A percentile compares a stretch with the other conserved stretches of the same genome.
These are phyloP conservation scores for Mesoclemmys tuberculata DNA, from an alignment of 2,113 vertebrate species.

Conservation along the genomic window DNA sequence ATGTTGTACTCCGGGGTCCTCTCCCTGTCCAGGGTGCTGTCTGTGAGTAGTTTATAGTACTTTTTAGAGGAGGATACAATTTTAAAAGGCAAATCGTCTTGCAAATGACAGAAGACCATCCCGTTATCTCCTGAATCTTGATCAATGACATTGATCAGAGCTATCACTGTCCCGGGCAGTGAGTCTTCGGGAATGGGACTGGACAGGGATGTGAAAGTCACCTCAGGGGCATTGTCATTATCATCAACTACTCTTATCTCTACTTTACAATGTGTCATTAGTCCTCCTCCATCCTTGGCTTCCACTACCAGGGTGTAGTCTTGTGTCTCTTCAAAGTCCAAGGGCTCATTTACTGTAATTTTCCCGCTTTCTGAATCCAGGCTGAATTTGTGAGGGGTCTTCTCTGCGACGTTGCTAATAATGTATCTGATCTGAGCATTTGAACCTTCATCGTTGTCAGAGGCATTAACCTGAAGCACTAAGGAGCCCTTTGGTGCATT, in stretches of 20 bases:
- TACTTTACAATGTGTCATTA: constrained; percentile 62
- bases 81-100: constrained; percentile 40
- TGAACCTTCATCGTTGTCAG: constrained; percentile 76
- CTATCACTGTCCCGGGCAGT: constrained; percentile 27
- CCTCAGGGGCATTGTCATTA: constrained; percentile 77
- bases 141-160: constrained; percentile 52
- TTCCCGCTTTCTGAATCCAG: constrained; percentile 78
- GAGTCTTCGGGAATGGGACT: constrained; percentile 46
- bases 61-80: constrained; percentile 47
- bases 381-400: constrained; percentile 73
- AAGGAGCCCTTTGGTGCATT: constrained; percentile 60
- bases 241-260: constrained; percentile 72
- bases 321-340: constrained; percentile 78
- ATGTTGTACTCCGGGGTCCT: neutral
- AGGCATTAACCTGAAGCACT: constrained; percentile 69
- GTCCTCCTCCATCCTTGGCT: constrained; percentile 73
- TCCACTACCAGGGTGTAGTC: constrained; percentile 65
- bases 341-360: constrained; percentile 70
- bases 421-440: constrained; percentile 78
- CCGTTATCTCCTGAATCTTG: constrained; percentile 55
- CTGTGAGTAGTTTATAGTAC: neutral
- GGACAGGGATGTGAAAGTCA: constrained; percentile 49
- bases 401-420: constrained; percentile 78
- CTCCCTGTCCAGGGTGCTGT: neutral
- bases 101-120: constrained; percentile 29